Conservation (phyloP, 2,888 invertebrate species). For the Pharmacophagus antenor region DNA sequence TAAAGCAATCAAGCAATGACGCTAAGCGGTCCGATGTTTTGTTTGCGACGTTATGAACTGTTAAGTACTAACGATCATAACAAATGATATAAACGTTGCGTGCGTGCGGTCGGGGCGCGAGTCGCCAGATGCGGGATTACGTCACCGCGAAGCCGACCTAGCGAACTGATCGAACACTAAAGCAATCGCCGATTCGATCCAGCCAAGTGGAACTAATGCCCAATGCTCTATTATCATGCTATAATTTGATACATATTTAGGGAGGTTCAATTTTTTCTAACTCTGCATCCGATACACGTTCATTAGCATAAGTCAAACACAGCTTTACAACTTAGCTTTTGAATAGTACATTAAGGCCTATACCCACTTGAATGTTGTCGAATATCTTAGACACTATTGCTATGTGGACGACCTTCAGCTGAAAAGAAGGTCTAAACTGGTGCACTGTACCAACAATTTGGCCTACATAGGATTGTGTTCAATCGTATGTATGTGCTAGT, state of each 20-base stretch:
- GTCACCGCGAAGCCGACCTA: slow-evolving; percentile 17
- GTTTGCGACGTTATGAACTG: slow-evolving; percentile 29
- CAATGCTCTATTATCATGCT: slow-evolving; percentile 15
- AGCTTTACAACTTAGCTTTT: too few species aligned
- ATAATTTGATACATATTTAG: slow-evolving; percentile 25
- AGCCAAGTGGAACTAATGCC: slow-evolving; percentile 14
- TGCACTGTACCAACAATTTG: too few species aligned
- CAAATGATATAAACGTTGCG: slow-evolving; percentile 27
- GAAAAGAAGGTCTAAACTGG: too few species aligned
- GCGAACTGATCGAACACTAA: slow-evolving; percentile 22
- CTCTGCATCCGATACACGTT: slow-evolving; percentile 9
- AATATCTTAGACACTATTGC: background rate
- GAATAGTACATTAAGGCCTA: slow-evolving; percentile 1
- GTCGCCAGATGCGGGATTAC: slow-evolving; percentile 14
- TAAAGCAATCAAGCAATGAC: slow-evolving; percentile 26
- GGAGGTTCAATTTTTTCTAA: slow-evolving; percentile 19
- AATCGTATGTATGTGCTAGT: too few species aligned
- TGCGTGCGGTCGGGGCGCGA: slow-evolving; percentile 24
- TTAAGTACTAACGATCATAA: slow-evolving; percentile 29
- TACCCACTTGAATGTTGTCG: slow-evolving; percentile 3
- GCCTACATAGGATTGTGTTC: background rate
- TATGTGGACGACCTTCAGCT: background rate
- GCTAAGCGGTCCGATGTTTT: slow-evolving; percentile 19
- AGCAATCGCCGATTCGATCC: slow-evolving; percentile 19
- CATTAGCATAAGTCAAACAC: slow-evolving; percentile 16